A percentile compares a stretch with the other conserved stretches of the same genome.
Conservation (phyloP, 2,888 invertebrate species). For the Polylopha cassiicola region DNA sequence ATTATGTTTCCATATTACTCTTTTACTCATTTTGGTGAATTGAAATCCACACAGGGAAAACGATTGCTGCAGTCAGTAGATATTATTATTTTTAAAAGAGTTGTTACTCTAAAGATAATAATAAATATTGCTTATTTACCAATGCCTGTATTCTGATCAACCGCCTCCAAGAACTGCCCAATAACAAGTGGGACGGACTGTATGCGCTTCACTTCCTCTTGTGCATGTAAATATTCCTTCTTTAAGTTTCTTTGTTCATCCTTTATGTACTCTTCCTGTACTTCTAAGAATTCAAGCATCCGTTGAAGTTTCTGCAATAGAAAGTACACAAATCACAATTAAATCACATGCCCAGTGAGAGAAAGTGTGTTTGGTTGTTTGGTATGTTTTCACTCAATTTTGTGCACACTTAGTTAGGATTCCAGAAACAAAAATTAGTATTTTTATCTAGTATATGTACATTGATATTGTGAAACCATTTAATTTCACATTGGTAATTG, state of each 20-base stretch:
- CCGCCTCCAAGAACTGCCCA: conserved; percentile 99
- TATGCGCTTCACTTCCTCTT: conserved; percentile 98
- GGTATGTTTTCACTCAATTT: not conserved
- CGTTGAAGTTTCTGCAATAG: conserved; percentile 90
- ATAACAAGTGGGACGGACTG: conserved; percentile 99
- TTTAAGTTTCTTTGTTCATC: conserved; percentile 99
- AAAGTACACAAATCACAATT: not conserved
- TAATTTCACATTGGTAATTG: no score
- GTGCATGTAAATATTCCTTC: conserved; percentile 99
- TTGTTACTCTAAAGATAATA: not conserved
- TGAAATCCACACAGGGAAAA: no score
- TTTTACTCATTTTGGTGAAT: no score
- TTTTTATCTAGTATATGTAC: no score
- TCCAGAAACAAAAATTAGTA: no score
- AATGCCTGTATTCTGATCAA: conserved; percentile 99
- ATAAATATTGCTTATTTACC: conserved; percentile 38
- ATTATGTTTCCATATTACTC: no score
- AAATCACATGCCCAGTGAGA: conserved; percentile 3
- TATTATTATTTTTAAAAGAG: no score
- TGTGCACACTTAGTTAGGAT: no score
- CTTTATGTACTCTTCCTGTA: conserved; percentile 99
- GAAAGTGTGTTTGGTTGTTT: not conserved
- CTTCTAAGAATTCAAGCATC: conserved; percentile 97
- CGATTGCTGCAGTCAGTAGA: no score
- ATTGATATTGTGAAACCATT: no score